Evolutionary conservation across 53 echinoderm and acorn worm species (phyloP).

Genomic region (Holothuria leucospilota): DNA sequence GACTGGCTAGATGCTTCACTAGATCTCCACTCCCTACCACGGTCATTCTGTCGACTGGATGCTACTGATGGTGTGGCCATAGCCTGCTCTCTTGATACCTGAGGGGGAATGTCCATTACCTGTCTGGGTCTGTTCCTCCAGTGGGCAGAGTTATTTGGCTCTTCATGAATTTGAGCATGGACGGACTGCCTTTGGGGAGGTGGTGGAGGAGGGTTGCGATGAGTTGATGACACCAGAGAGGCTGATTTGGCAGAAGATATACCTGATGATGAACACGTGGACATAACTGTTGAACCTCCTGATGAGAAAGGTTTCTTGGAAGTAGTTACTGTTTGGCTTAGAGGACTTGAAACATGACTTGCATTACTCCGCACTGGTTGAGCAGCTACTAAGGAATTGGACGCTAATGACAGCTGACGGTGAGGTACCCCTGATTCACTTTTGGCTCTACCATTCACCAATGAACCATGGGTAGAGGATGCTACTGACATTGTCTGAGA

Average conservation of each 20-base stretch:
- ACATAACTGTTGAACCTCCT: not conserved
- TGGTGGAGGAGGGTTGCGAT: conserved; percentile 22
- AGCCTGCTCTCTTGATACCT: too few species aligned
- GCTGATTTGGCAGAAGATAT: conserved; percentile 79
- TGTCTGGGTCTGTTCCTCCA: conserved; percentile 43
- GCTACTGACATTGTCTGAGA: conserved; percentile 37
- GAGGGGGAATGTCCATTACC: conserved; percentile 26
- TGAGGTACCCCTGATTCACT: not conserved
- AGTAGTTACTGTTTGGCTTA: not conserved
- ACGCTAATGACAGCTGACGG: conserved; percentile 16
- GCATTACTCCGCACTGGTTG: not conserved
- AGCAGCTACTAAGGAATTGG: conserved; percentile 39
- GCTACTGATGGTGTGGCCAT: too few species aligned
- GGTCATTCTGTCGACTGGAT: not conserved
- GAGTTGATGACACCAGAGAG: conserved; percentile 37
- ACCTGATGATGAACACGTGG: conserved; percentile 82
- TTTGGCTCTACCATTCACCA: conserved; percentile 10
- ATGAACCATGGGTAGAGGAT: not conserved
- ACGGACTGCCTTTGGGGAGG: conserved; percentile 16
- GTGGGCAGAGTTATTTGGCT: not conserved
- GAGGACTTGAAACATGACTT: conserved; percentile 1
- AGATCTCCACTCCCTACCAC: conserved; percentile 33
- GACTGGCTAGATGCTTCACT: conserved; percentile 38
- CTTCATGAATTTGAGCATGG: conserved; percentile 26
- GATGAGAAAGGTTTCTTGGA: conserved; percentile 51